Conservation (phyloP, 2,113 vertebrate genomes). For the Mandrillus leucophaeus region DNA sequence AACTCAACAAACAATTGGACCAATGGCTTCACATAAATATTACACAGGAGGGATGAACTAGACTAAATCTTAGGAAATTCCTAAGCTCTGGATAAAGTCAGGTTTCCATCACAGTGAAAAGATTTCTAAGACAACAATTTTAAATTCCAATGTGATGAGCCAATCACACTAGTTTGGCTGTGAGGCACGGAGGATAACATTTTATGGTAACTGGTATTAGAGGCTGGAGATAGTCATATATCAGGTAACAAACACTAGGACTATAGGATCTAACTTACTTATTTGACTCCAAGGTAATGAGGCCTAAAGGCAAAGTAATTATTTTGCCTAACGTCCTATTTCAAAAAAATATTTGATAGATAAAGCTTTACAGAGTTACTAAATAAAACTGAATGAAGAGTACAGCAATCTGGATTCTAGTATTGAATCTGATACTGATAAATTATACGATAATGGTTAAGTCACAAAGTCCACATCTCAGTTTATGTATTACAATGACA, state of each 20-base stretch:
- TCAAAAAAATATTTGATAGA: conserved; percentile 52
- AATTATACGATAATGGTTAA: conserved; percentile 13
- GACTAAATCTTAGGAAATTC: neutral
- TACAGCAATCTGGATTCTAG: neutral
- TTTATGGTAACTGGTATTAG: neutral
- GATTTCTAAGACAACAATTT: neutral
- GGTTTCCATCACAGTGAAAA: conserved; percentile 10
- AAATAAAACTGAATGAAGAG: conserved; percentile 47
- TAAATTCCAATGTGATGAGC: neutral
- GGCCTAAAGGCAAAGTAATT: conserved; percentile 57
- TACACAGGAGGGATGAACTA: neutral
- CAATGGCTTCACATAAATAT: neutral
- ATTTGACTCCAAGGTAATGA: conserved; percentile 52
- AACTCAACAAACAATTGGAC: neutral
- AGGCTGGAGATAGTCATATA: neutral
- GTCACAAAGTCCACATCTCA: neutral
- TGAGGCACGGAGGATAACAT: neutral
- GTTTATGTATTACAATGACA: neutral
- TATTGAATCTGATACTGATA: conserved; percentile 4
- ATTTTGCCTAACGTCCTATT: conserved; percentile 60
- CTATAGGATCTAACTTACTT: conserved; percentile 48
- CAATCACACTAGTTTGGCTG: neutral
- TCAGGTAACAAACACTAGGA: conserved; percentile 38
- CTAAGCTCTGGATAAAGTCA: neutral
- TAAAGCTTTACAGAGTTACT: conserved; percentile 41